Conservation (phyloP, 2,113 vertebrate species). For the Perccottus glenii region DNA sequence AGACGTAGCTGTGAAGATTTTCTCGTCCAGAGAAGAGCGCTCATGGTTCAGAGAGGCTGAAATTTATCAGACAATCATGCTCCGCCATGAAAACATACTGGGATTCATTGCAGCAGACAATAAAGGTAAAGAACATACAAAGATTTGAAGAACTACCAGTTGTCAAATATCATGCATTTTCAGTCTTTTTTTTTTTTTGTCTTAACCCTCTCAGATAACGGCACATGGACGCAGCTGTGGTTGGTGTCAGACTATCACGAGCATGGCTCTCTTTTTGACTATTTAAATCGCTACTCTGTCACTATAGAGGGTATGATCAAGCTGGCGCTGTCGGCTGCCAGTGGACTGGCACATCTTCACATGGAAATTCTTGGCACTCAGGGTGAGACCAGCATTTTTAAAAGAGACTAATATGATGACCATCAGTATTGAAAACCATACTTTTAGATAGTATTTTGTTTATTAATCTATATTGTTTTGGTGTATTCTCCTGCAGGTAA, state of each 20-base stretch:
- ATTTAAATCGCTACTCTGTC: slow-evolving; percentile 94
- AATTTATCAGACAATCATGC: slow-evolving; percentile 98
- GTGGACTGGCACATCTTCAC: slow-evolving; percentile 94
- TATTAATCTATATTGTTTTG: neutral
- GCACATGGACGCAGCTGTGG: slow-evolving; percentile 98
- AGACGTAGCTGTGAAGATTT: slow-evolving; percentile 97
- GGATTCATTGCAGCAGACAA: slow-evolving; percentile 98
- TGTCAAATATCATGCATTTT: neutral
- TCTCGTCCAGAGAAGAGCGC: slow-evolving; percentile 96
- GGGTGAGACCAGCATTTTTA: slow-evolving; percentile 74
- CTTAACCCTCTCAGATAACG: slow-evolving; percentile 85
- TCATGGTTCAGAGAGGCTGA: slow-evolving; percentile 98
- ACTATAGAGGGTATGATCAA: slow-evolving; percentile 98
- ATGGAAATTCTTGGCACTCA: slow-evolving; percentile 99
- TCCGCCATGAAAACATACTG: slow-evolving; percentile 96
- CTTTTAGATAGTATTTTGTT: neutral
- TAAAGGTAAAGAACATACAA: slow-evolving; percentile 82
- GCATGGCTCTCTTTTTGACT: slow-evolving; percentile 95
- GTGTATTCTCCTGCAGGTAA: slow-evolving; percentile 81
- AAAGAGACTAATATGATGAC: neutral
- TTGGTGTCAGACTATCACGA: slow-evolving; percentile 97
- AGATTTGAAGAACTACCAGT: neutral
- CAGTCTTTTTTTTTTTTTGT: neutral
- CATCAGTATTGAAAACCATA: too few species aligned
- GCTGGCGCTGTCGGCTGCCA: slow-evolving; percentile 91